phyloP scores from a whole-genome alignment of 2,113 vertebrate genomes.

The Lota lota region DNA sequence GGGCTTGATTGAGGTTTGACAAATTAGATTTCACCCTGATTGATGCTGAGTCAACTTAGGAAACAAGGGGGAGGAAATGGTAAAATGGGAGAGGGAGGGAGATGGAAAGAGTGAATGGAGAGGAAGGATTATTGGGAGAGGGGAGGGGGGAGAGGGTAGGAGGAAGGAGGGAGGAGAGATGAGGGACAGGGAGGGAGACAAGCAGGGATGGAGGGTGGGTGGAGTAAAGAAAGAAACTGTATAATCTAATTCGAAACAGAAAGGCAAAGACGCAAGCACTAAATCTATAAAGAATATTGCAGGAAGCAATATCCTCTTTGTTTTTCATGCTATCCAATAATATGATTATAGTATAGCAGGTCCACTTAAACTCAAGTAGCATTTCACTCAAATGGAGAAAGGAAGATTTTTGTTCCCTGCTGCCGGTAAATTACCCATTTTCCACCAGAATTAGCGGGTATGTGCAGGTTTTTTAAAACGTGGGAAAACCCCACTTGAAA shows the following conservation, averaged over 20 bases:
- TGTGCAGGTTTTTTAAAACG: too few species aligned
- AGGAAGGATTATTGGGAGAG: neutral
- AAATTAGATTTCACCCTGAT: conserved; percentile 67
- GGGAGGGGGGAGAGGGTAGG: neutral
- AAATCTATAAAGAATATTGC: too few species aligned
- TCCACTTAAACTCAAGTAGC: too few species aligned
- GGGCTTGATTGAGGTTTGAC: conserved; percentile 55
- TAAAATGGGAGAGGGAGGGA: conserved; percentile 6
- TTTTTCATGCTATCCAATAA: too few species aligned
- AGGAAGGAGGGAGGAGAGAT: neutral
- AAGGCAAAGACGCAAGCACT: neutral
- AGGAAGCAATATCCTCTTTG: too few species aligned
- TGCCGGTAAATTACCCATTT: too few species aligned
- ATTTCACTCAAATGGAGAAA: too few species aligned
- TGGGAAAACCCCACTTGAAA: too few species aligned
- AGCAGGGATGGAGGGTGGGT: neutral
- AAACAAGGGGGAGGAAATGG: conserved; percentile 36
- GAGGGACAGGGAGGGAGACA: too few species aligned
- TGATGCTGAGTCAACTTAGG: conserved; percentile 62
- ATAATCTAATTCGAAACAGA: neutral
- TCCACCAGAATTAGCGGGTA: too few species aligned
- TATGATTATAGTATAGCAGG: too few species aligned
- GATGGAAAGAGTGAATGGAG: conserved; percentile 1
- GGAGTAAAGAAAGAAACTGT: neutral
- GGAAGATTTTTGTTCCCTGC: too few species aligned